Percentiles rank a stretch among this genome's conserved stretches.
These are phyloP conservation scores for Acromyrmex heyeri DNA, from an alignment of 1,140 invertebrate genomes.

Conservation along the genomic window DNA sequence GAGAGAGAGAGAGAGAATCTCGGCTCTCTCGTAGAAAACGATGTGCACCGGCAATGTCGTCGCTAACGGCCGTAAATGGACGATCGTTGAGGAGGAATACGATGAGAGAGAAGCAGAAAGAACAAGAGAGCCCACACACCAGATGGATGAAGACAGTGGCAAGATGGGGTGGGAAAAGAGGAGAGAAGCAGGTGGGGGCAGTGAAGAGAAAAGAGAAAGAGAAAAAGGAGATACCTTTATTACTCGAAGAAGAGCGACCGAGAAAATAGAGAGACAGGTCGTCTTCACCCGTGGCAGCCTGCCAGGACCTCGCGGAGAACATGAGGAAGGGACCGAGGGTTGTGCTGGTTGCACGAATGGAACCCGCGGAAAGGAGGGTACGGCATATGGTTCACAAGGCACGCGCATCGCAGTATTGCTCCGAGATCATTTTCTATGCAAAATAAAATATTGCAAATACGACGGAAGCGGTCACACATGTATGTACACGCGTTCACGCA, in stretches of 20 bases:
- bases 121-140: constrained; percentile 50
- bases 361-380: constrained; percentile 10
- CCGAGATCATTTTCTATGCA: constrained; percentile 61
- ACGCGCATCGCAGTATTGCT: constrained; percentile 60
- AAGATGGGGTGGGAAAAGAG: constrained; percentile 1
- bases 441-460: constrained; percentile 71
- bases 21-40: constrained; percentile 34
- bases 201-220: neutral
- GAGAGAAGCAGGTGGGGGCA: neutral
- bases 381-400: constrained; percentile 42
- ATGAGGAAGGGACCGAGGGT: constrained; percentile 7
- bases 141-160: constrained; percentile 52
- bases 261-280: constrained; percentile 71
- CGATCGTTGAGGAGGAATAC: constrained; percentile 67
- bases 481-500: neutral
- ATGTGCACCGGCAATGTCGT: constrained; percentile 51
- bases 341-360: constrained; percentile 51
- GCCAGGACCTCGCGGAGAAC: constrained; percentile 60
- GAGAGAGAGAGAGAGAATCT: constrained; percentile 27
- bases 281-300: constrained; percentile 67
- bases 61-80: constrained; percentile 70
- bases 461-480: constrained; percentile 32
- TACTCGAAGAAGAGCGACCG: constrained; percentile 55
- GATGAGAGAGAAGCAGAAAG: constrained; percentile 47
- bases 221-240: constrained; percentile 71